These are phyloP conservation scores for Craseonycteris thonglongyai DNA, from an alignment of 2,113 vertebrate species.

Conservation along the genomic window DNA sequence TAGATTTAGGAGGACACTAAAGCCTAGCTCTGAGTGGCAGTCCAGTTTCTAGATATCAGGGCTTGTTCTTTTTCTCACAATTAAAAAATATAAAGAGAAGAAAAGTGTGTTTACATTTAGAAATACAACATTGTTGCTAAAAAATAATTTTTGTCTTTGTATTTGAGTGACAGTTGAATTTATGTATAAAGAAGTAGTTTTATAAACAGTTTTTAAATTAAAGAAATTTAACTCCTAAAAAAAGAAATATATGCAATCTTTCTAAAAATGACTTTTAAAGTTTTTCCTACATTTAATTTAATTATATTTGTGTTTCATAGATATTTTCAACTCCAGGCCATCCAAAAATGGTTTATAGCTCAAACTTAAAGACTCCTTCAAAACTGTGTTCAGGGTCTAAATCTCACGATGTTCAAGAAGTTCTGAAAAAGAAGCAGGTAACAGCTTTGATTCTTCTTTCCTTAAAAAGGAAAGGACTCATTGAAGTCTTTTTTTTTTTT, in stretches of 20 bases:
- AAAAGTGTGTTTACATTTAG: background rate
- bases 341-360: conserved; percentile 87
- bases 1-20: background rate
- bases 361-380: conserved; percentile 83
- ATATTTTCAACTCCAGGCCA: conserved; percentile 78
- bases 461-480: background rate
- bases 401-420: conserved; percentile 90
- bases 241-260: background rate
- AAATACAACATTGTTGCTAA: background rate
- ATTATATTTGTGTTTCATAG: conserved; percentile 70
- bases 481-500: too few species aligned
- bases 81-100: conserved; percentile 13
- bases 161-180: background rate
- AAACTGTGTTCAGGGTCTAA: conserved; percentile 89
- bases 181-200: conserved; percentile 18
- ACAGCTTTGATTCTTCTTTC: background rate
- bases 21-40: background rate
- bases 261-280: background rate
- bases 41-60: background rate
- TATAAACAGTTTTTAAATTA: background rate
- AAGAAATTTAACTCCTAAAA: background rate
- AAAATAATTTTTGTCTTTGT: background rate
- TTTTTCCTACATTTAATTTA: conserved; percentile 20
- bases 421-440: conserved; percentile 96
- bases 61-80: background rate